Evolutionary conservation across 2,888 invertebrate species (phyloP), one percentile per base, ranked within the genome.

Genomic region (Herminia tarsipennalis): DNA sequence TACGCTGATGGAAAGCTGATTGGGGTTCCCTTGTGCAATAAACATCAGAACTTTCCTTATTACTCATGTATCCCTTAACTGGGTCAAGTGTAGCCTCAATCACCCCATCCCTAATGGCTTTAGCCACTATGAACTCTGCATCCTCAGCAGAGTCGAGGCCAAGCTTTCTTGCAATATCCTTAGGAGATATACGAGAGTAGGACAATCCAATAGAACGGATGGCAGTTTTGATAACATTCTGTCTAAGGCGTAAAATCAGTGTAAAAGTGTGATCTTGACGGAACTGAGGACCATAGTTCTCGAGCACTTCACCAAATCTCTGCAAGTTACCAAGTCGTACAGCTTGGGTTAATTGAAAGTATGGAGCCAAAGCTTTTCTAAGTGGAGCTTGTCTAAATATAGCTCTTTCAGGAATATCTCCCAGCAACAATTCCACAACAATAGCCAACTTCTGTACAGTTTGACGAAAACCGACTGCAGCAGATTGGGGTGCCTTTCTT

Each of bases 181-280:
- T 94, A 0, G 99, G 96, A 2, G 98, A 98, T 72, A 99, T 99
- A 53, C 98, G 94, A 0, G 99, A 99, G 84, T 99, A 99, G 0
- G 99, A 98, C 17, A 98, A 85, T 1, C 98, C 98, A 83, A 99
- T 99, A 35, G 98, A 97, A 22, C 99, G 94, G 40, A 99, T 97
- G 0, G 98, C 99, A 6, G 99, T 99, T 88, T 99, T 99, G 73
- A 99, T 99, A 0, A 99, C 99, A 90, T 99, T 99, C 83, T 99
- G 99, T 40, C 99, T 94, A 41, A 99, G 92, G 53, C 99, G 95
- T 32, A 99, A 93, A 72, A 99, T 99, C 49, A 99, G 89, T 14
- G 99, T 98, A 71, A 98, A 98, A 0, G 99, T 99, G 76, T 98
- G 97, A 84, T 99, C 99, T 62, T 93, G 93, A 59, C 98, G 95